phyloP scores from a whole-genome alignment of 2,888 invertebrate species.

The Chrysodeixis includens region DNA sequence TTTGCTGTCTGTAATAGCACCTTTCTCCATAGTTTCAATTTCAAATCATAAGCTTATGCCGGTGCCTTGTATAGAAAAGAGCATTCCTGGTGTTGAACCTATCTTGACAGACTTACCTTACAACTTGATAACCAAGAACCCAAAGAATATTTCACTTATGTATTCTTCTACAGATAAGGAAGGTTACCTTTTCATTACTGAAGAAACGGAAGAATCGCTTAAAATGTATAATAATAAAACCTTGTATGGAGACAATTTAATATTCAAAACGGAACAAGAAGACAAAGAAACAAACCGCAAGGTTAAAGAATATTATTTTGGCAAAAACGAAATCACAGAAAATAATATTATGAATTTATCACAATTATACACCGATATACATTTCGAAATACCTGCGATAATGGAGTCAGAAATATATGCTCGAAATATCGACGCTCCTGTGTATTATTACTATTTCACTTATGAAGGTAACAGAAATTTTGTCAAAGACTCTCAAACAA shows the following conservation, averaged over 20 bases:
- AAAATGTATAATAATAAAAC: conserved; percentile 66
- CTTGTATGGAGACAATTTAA: conserved; percentile 77
- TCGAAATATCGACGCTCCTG: conserved; percentile 59
- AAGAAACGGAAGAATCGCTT: conserved; percentile 62
- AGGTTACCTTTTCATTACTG: conserved; percentile 65
- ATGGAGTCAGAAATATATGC: conserved; percentile 73
- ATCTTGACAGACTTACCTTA: conserved; percentile 76
- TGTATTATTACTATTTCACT: conserved; percentile 78
- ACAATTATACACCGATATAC: conserved; percentile 76
- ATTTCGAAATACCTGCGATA: conserved; percentile 79
- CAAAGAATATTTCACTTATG: conserved; percentile 70
- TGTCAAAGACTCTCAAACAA: conserved; percentile 68
- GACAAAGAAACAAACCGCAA: conserved; percentile 58
- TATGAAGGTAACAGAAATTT: conserved; percentile 78
- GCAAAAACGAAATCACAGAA: conserved; percentile 78
- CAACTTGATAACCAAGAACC: conserved; percentile 70
- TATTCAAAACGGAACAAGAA: conserved; percentile 69
- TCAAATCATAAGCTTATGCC: conserved; percentile 48
- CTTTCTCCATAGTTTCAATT: conserved; percentile 73
- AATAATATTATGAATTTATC: conserved; percentile 75
- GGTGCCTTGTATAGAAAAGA: conserved; percentile 77
- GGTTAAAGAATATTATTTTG: conserved; percentile 82
- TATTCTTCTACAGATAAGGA: conserved; percentile 76
- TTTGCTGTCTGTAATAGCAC: conserved; percentile 70
- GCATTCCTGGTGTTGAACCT: conserved; percentile 70